A percentile compares a stretch with the other conserved stretches of the same genome.
Evolutionary conservation across 1,140 invertebrate genomes (phyloP).

Genomic region (Elysia chlorotica): DNA sequence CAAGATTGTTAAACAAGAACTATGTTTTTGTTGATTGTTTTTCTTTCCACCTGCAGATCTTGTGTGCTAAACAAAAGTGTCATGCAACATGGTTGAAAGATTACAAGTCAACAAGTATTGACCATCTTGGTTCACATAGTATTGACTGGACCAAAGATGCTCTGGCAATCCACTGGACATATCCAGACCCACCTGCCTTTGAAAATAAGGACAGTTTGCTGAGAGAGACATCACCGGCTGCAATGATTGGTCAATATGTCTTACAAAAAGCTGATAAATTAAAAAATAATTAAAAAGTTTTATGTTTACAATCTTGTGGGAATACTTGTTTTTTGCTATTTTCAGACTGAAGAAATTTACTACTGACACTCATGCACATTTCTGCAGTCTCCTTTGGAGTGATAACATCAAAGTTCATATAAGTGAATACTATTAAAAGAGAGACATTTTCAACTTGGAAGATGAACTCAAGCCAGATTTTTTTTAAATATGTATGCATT

Average conservation of each 20-base stretch:
- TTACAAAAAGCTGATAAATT: conserved; percentile 26
- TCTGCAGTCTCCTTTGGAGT: too few species aligned
- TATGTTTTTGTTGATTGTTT: not conserved
- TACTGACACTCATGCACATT: too few species aligned
- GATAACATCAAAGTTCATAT: too few species aligned
- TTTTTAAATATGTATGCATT: too few species aligned
- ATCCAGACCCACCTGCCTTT: conserved; percentile 36
- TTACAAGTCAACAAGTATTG: conserved; percentile 23
- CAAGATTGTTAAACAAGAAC: not conserved
- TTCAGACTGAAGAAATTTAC: too few species aligned
- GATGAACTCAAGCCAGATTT: too few species aligned
- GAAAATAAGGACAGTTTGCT: conserved; percentile 19
- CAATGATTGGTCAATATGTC: conserved; percentile 32
- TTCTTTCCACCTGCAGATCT: conserved; percentile 29
- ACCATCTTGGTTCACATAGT: conserved; percentile 20
- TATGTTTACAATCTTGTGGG: too few species aligned
- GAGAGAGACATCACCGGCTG: conserved; percentile 24
- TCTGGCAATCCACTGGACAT: conserved; percentile 36
- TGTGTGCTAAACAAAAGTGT: conserved; percentile 30
- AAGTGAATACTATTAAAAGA: too few species aligned
- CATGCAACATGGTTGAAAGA: conserved; percentile 32
- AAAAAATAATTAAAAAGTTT: too few species aligned
- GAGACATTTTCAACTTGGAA: too few species aligned
- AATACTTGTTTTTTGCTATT: too few species aligned
- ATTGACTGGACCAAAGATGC: conserved; percentile 35